Evolutionary conservation across 2,113 vertebrate genomes (phyloP).

Genomic region (Gallinago paraguaiae): DNA sequence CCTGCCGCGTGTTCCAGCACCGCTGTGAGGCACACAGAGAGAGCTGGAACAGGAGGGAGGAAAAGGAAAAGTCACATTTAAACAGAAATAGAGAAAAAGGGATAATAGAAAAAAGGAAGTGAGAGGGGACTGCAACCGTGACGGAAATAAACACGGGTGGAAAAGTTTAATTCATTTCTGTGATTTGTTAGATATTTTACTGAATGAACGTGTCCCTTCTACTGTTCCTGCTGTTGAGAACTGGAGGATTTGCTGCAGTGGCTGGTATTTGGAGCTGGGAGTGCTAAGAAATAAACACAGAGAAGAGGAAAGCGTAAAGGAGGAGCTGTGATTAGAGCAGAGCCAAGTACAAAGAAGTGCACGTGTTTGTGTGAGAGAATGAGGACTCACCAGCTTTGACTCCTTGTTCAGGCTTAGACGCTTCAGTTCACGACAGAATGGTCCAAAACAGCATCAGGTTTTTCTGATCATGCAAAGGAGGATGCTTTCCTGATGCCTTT

Average conservation of each 20-base stretch:
- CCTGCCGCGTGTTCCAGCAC: conserved; percentile 63
- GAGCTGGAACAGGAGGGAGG: not conserved
- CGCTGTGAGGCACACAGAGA: not conserved
- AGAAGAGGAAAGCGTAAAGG: not conserved
- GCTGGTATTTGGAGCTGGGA: not conserved
- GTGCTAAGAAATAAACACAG: not conserved
- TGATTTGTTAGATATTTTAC: not conserved
- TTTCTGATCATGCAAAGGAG: not conserved
- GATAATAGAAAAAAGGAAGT: not conserved
- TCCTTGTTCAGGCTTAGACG: not conserved
- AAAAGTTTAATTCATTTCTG: not conserved
- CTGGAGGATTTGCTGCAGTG: not conserved
- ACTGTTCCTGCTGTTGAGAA: not conserved
- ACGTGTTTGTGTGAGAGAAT: not conserved
- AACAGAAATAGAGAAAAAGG: not conserved
- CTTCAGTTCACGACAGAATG: not conserved
- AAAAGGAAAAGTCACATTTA: not conserved
- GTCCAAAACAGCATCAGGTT: not conserved
- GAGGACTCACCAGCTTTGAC: not conserved
- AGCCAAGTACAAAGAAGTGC: not conserved
- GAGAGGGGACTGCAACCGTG: not conserved
- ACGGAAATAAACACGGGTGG: not conserved
- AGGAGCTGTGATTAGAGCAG: conserved; percentile 24
- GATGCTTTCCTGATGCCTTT: not conserved
- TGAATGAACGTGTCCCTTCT: not conserved